phyloP scores from a whole-genome alignment of 1,140 invertebrate species.

The Caerostris darwini region DNA sequence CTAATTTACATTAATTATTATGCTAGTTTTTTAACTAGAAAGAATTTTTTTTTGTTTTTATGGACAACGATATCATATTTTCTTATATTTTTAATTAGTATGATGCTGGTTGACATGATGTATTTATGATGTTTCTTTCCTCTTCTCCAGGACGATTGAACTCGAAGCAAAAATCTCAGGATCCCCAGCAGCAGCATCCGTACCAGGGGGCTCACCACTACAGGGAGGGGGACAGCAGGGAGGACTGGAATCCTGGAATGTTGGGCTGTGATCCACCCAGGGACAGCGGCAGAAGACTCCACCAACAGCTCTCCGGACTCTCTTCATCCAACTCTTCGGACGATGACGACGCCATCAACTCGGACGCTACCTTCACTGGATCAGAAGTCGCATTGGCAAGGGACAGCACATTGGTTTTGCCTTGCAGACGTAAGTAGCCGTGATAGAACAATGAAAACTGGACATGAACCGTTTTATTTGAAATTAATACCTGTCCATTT shows the following conservation, averaged over 20 bases:
- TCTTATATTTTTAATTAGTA: too few species aligned
- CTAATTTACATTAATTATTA: too few species aligned
- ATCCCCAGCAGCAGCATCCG: conserved; percentile 11
- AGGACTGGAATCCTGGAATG: conserved; percentile 71
- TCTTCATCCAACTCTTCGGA: conserved; percentile 79
- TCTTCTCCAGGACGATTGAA: not conserved
- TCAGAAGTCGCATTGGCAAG: conserved; percentile 79
- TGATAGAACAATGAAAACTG: too few species aligned
- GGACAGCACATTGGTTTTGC: conserved; percentile 72
- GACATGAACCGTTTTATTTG: too few species aligned
- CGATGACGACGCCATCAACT: conserved; percentile 79
- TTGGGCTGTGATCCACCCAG: conserved; percentile 70
- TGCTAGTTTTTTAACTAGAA: too few species aligned
- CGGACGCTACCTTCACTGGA: conserved; percentile 80
- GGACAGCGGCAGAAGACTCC: conserved; percentile 59
- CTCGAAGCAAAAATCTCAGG: not conserved
- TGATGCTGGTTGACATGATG: too few species aligned
- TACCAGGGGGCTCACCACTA: conserved; percentile 27
- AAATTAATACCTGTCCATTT: too few species aligned
- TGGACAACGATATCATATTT: too few species aligned
- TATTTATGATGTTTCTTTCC: not conserved
- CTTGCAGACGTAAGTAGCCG: conserved; percentile 73
- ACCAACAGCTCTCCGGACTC: conserved; percentile 71
- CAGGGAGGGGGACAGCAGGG: not conserved
- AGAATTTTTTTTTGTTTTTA: too few species aligned